phyloP scores from a whole-genome alignment of 2,888 invertebrate species.

The Synergus umbraculus region DNA sequence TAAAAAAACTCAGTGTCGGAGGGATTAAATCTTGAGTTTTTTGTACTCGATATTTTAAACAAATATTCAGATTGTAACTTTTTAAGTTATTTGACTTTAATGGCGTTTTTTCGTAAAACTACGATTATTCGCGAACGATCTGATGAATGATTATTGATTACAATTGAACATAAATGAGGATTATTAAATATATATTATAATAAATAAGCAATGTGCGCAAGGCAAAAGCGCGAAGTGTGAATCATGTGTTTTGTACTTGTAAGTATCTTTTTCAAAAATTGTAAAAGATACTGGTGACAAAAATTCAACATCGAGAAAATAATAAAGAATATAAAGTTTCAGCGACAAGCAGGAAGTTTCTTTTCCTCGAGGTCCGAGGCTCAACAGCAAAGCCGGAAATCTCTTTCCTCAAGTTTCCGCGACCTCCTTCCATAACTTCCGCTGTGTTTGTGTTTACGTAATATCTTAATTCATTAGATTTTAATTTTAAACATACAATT shows the following conservation, averaged over 20 bases:
- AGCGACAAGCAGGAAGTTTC: constrained; percentile 23
- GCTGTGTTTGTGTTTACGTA: background rate
- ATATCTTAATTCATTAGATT: background rate
- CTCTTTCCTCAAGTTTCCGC: constrained; percentile 23
- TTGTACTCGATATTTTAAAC: too few relatives aligned
- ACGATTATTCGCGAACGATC: background rate
- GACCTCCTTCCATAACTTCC: constrained; percentile 7
- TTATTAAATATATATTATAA: background rate
- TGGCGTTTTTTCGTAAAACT: background rate
- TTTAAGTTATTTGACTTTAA: background rate
- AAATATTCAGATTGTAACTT: too few relatives aligned
- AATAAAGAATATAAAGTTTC: constrained; percentile 34
- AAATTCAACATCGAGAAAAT: constrained; percentile 12
- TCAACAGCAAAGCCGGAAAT: constrained; percentile 23
- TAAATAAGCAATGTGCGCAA: background rate
- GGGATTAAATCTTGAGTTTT: background rate
- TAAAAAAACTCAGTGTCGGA: background rate
- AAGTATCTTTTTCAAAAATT: constrained; percentile 33
- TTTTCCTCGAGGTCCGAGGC: constrained; percentile 6
- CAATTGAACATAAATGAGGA: background rate
- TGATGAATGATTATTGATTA: background rate
- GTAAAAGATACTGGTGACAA: constrained; percentile 8
- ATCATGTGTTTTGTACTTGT: constrained; percentile 25
- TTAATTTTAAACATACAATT: background rate
- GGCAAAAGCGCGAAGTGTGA: background rate